These are phyloP conservation scores for Atlantisia rogersi DNA, from an alignment of 2,113 vertebrate species.

Conservation along the genomic window DNA sequence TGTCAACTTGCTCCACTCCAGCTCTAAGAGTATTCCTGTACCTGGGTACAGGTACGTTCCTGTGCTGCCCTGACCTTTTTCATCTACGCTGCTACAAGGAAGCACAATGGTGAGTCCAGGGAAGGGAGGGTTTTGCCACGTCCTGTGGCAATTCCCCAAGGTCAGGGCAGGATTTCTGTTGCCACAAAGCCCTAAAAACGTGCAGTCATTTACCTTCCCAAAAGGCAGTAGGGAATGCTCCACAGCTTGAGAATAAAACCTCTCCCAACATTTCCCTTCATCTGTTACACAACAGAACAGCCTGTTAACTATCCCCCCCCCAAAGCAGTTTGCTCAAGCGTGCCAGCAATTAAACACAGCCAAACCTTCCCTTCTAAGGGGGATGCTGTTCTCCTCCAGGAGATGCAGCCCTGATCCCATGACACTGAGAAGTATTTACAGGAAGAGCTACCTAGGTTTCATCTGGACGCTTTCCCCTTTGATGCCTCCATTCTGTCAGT, in stretches of 20 bases:
- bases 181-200: background rate
- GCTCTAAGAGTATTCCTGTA: background rate
- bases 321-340: background rate
- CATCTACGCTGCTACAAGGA: background rate
- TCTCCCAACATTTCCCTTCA: background rate
- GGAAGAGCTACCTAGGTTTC: background rate
- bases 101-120: background rate
- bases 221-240: background rate
- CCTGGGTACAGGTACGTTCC: background rate
- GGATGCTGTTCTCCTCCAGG: background rate
- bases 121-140: rapidly evolving
- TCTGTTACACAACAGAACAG: background rate
- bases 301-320: background rate
- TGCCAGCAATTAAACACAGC: background rate
- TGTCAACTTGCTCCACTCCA: background rate
- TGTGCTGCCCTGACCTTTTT: background rate
- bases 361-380: rapidly evolving
- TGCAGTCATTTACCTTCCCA: background rate
- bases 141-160: background rate
- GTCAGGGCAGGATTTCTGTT: background rate
- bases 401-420: background rate
- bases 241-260: background rate
- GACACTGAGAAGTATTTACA: rapidly evolving
- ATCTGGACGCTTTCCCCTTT: background rate
- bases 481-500: background rate